Evolutionary conservation across 2,888 invertebrate genomes (phyloP), one percentile per base, ranked within the genome.

Genomic region (Seira ritae): DNA sequence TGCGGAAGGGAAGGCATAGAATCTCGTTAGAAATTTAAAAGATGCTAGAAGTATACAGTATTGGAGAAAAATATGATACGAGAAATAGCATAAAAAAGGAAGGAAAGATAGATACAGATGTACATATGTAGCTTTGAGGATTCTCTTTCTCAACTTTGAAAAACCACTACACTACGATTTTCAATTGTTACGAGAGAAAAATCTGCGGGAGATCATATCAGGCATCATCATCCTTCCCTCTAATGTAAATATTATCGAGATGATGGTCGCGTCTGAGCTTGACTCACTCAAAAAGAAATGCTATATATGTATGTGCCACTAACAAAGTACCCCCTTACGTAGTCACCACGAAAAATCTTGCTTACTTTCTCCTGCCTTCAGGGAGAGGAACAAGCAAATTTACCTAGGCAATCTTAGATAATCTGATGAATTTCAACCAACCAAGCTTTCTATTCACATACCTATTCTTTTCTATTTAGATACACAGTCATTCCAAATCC

Each of bases 1-100:
- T n/a, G n/a, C n/a, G n/a, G n/a, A n/a, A 71, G n/a, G n/a, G 42
- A 70, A 2, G 46, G 17, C 15, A 8, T 46, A 50, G 20, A 62
- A 23, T 22, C 62, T 65, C 65, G 62, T 73, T 46, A 24, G 60
- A 72, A 17, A 62, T 70, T 15, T 17, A n/a, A 23, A 55, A 71
- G 23, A 71, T 70, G 20, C 20, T 31, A 12, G 8, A 42, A 42
- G 42, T 12, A 42, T 42, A 42, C 12, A 42, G 12, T 12, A 42
- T n/a, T 8, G 42, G 6, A 42, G 42, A 42, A 42, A 42, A 42
- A 42, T 12, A 8, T 12, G 12, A 42, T 42, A 12, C 12, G 4
- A 12, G 4, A 42, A 42, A 42, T 12, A 8, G 6, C 12, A 42
- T 42, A 42, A 42, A 42, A 42, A 42, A 42, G 42, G 42, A 42